Percentiles rank a stretch among this genome's conserved stretches.
These are phyloP conservation scores for Pteropus alecto DNA, from an alignment of 2,113 vertebrate species.

Conservation along the genomic window DNA sequence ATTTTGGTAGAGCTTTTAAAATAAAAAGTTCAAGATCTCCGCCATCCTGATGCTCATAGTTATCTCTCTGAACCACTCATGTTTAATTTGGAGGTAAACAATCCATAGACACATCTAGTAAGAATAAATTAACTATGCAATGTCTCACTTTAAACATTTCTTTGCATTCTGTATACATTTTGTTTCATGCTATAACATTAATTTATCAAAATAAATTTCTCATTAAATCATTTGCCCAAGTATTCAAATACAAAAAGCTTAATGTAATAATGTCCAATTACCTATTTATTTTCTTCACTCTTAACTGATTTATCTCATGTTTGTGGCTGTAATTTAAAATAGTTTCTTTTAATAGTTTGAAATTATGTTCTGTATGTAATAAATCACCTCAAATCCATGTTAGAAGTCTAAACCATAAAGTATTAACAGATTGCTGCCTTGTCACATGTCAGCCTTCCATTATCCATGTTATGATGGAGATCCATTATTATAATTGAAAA, in stretches of 20 bases:
- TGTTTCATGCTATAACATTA: neutral
- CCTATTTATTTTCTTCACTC: neutral
- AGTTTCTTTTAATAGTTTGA: neutral
- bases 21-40: neutral
- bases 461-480: neutral
- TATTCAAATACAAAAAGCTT: neutral
- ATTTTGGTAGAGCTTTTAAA: neutral
- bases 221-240: neutral
- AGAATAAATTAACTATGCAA: neutral
- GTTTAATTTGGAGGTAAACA: neutral
- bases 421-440: neutral
- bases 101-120: neutral
- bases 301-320: neutral
- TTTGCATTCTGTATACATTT: neutral
- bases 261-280: neutral
- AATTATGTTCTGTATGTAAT: too few relatives aligned
- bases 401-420: neutral
- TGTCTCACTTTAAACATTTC: neutral
- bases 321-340: neutral
- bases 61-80: neutral
- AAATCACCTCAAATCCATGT: neutral
- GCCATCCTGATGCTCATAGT: neutral
- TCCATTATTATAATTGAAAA: neutral
- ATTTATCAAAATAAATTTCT: neutral
- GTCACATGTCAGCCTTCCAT: neutral